A percentile compares a stretch with the other conserved stretches of the same genome.
Evolutionary conservation across 2,888 invertebrate species (phyloP).

Genomic region (Drosophila formosana): DNA sequence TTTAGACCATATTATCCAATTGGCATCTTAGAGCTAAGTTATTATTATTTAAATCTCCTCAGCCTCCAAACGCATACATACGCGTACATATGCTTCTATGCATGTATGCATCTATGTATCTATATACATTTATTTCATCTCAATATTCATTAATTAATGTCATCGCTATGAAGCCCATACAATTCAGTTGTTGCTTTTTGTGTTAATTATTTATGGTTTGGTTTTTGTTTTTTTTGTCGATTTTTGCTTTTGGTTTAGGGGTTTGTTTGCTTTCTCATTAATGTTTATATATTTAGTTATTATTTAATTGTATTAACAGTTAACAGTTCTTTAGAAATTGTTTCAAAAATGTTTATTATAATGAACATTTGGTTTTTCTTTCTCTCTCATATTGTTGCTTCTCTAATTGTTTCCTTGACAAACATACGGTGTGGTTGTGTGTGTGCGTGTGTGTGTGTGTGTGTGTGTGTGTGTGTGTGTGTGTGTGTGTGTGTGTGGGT

Average conservation of each 20-base stretch:
- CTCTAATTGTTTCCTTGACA: conserved; percentile 53
- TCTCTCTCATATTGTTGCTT: conserved; percentile 47
- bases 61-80: conserved; percentile 56
- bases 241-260: conserved; percentile 12
- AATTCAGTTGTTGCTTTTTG: conserved; percentile 33
- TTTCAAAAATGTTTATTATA: conserved; percentile 66
- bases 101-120: conserved; percentile 47
- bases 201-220: background rate
- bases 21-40: conserved; percentile 58
- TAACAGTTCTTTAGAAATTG: conserved; percentile 71
- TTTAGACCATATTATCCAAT: conserved; percentile 69
- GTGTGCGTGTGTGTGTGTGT: conserved; percentile 18
- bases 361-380: conserved; percentile 52
- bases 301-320: conserved; percentile 60
- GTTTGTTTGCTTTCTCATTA: background rate
- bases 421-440: conserved; percentile 56
- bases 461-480: conserved; percentile 18
- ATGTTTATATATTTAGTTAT: conserved; percentile 26
- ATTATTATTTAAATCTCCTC: conserved; percentile 48
- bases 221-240: conserved; percentile 5
- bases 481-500: conserved; percentile 7
- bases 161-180: conserved; percentile 48
- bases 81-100: background rate
- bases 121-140: conserved; percentile 32
- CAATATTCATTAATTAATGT: conserved; percentile 21